These are phyloP conservation scores for Paraescarpia echinospica DNA, from an alignment of 1,140 invertebrate genomes.

Conservation along the genomic window DNA sequence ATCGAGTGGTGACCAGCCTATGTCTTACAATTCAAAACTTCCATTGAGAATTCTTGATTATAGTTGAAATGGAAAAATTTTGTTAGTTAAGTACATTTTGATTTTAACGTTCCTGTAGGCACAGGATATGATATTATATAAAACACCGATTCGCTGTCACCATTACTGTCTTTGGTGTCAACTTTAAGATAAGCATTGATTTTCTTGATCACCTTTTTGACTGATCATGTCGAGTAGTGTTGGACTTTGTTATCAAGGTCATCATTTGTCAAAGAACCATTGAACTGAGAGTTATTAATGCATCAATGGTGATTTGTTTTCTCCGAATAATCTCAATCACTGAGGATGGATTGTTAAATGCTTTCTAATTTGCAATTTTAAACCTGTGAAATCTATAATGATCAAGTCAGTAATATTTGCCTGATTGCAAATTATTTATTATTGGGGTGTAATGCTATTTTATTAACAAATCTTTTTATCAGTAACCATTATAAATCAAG, in stretches of 20 bases:
- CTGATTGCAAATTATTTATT: not conserved
- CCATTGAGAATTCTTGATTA: not conserved
- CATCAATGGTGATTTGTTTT: not conserved
- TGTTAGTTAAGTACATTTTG: not conserved
- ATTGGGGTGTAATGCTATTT: not conserved
- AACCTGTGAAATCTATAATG: not conserved
- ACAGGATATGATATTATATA: not conserved
- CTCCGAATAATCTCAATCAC: no score
- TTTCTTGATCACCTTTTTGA: not conserved
- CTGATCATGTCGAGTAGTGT: slow-evolving; percentile 17
- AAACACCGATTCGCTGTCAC: not conserved
- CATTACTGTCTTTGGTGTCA: no score
- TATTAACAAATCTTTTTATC: not conserved
- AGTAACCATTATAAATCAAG: no score
- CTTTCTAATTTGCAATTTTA: not conserved
- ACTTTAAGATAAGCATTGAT: slow-evolving; percentile 14
- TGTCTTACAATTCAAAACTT: not conserved
- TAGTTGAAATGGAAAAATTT: not conserved
- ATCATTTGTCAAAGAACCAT: no score
- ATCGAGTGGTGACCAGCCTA: not conserved
- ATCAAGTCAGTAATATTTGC: not conserved
- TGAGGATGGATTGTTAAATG: no score
- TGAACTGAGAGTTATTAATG: not conserved
- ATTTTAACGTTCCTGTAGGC: not conserved
- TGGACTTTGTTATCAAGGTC: not conserved